A percentile compares a stretch with the other conserved stretches of the same genome.
Conservation (phyloP, 2,113 vertebrate species). For the Ivindomyrus marchei region DNA sequence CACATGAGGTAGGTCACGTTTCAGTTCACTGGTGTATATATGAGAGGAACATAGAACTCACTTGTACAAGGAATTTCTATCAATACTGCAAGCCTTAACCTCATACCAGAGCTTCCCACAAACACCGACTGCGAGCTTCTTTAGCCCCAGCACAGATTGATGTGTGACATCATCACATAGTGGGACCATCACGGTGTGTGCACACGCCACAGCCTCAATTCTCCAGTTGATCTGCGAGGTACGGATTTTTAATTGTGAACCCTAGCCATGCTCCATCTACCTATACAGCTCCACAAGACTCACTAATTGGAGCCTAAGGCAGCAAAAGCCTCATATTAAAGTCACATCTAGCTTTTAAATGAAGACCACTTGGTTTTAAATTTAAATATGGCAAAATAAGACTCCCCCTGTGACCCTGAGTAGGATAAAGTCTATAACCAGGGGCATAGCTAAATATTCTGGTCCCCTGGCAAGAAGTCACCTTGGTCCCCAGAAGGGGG, state of each 20-base stretch:
- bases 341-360: background rate
- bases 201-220: background rate
- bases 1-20: background rate
- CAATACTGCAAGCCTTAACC: background rate
- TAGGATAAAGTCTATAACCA: background rate
- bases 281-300: background rate
- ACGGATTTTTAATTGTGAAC: background rate
- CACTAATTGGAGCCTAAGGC: background rate
- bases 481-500: background rate
- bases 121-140: background rate
- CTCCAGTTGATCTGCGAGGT: background rate
- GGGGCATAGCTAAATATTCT: background rate
- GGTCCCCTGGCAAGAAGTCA: background rate
- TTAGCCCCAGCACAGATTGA: background rate
- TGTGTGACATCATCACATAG: background rate
- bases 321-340: background rate
- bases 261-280: background rate
- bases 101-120: background rate
- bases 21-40: background rate
- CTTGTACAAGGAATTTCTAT: background rate
- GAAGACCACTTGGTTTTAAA: background rate
- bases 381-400: background rate
- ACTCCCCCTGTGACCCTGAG: background rate
- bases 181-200: background rate
- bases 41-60: background rate